Percentiles rank a stretch among this genome's conserved stretches.
Evolutionary conservation across 2,113 vertebrate genomes (phyloP).

Genomic region (Notechis scutatus): DNA sequence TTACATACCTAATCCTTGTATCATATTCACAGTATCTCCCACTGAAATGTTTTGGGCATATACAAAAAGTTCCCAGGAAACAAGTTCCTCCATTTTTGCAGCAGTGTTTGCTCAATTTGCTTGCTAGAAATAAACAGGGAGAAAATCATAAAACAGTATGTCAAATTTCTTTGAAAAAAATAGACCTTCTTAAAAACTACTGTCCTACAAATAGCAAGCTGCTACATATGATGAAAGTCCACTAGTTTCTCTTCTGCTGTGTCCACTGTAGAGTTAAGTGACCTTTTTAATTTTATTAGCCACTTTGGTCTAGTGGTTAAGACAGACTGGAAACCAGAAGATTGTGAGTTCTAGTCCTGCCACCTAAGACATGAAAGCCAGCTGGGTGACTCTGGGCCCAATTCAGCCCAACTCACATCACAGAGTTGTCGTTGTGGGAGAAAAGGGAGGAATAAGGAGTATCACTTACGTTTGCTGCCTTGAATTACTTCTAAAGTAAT

Average conservation of each 20-base stretch:
- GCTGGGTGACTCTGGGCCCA: neutral
- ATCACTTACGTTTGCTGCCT: neutral
- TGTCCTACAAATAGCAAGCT: neutral
- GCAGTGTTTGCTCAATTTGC: slow-evolving; percentile 62
- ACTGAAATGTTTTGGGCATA: slow-evolving; percentile 66
- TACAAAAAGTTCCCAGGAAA: slow-evolving; percentile 72
- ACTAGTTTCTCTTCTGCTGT: slow-evolving; percentile 10
- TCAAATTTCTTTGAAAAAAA: neutral
- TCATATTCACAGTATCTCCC: slow-evolving; percentile 69
- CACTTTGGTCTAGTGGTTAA: neutral
- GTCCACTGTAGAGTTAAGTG: neutral
- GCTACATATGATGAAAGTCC: slow-evolving; percentile 1
- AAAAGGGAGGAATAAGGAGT: neutral
- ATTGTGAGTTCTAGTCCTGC: neutral
- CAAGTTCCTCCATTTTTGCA: slow-evolving; percentile 73
- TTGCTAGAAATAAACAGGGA: neutral
- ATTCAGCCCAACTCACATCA: neutral
- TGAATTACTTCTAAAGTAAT: neutral
- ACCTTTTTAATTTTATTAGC: neutral
- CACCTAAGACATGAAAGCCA: neutral
- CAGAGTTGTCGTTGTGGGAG: neutral
- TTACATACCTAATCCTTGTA: slow-evolving; percentile 57
- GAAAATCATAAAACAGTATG: neutral
- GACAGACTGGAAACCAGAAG: neutral
- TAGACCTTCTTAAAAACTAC: neutral